Evolutionary conservation across 2,888 invertebrate species (phyloP).

Genomic region (Tenthredo livida): DNA sequence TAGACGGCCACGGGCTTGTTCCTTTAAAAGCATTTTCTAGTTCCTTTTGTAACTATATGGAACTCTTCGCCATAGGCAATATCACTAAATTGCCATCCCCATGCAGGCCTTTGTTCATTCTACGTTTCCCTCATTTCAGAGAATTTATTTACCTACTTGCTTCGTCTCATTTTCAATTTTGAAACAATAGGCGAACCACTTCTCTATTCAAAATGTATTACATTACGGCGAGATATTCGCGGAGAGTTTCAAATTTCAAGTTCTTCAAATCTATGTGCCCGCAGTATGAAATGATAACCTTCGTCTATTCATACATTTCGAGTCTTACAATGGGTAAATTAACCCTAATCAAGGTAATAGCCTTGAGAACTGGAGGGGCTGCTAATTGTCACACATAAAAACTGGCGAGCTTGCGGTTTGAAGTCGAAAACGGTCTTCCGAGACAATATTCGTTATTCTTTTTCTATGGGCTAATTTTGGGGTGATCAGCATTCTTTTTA

Average conservation of each 20-base stretch:
- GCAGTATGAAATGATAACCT: not conserved
- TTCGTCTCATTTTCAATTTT: not conserved
- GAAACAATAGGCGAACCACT: not conserved
- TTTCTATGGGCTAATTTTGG: not conserved
- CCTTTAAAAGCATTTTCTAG: constrained; percentile 29
- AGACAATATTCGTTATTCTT: not conserved
- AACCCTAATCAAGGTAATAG: not conserved
- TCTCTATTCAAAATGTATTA: not conserved
- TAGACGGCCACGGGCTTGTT: not conserved
- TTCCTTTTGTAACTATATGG: not conserved
- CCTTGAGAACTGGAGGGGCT: not conserved
- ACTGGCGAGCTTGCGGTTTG: not conserved
- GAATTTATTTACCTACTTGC: not conserved
- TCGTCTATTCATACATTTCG: not conserved
- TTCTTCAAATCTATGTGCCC: not conserved
- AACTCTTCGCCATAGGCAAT: not conserved
- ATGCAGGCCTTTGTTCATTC: not conserved
- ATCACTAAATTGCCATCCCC: not conserved
- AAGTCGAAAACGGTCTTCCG: not conserved
- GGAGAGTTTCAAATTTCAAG: not conserved
- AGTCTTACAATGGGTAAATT: not conserved
- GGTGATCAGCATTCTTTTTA: not conserved
- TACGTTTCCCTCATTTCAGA: not conserved
- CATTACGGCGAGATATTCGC: not conserved
- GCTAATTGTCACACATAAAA: not conserved